phyloP scores from a whole-genome alignment of 2,888 invertebrate genomes.

The Marasmarcha lunaedactyla region DNA sequence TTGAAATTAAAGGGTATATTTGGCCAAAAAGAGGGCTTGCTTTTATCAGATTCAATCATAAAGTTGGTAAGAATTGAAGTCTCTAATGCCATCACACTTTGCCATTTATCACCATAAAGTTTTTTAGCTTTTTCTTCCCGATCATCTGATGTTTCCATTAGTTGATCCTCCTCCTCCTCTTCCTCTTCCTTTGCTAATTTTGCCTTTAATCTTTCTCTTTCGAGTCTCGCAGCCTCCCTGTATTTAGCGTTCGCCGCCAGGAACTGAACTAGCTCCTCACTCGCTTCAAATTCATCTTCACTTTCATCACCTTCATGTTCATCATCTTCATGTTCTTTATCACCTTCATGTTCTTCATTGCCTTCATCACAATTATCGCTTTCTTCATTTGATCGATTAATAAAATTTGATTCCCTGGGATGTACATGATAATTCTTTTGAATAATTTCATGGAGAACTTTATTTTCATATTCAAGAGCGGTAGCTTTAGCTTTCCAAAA shows the following conservation, averaged over 20 bases:
- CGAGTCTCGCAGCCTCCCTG: constrained; percentile 39
- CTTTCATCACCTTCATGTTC: constrained; percentile 24
- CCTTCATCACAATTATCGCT: not conserved
- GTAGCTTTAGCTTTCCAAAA: constrained; percentile 73
- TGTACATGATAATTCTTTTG: constrained; percentile 27
- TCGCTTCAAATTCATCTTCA: constrained; percentile 58
- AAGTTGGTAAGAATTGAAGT: constrained; percentile 75
- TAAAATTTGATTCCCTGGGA: constrained; percentile 10
- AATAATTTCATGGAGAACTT: constrained; percentile 62
- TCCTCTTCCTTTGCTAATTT: constrained; percentile 19
- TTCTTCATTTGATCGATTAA: constrained; percentile 11
- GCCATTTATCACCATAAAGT: constrained; percentile 75
- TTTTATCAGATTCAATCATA: constrained; percentile 71
- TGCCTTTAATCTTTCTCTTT: constrained; percentile 31
- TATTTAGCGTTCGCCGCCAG: constrained; percentile 71
- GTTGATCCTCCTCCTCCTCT: constrained; percentile 23
- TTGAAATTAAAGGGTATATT: constrained; percentile 73
- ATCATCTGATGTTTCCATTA: constrained; percentile 24
- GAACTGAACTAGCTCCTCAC: constrained; percentile 74
- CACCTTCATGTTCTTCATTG: constrained; percentile 14
- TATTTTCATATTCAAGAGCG: constrained; percentile 70
- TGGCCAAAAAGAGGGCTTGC: constrained; percentile 78
- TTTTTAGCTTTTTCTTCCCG: constrained; percentile 47
- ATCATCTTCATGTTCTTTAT: constrained; percentile 18
- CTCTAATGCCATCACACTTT: constrained; percentile 79